Conservation (phyloP, 2,113 vertebrate genomes). For the Channa argus region DNA sequence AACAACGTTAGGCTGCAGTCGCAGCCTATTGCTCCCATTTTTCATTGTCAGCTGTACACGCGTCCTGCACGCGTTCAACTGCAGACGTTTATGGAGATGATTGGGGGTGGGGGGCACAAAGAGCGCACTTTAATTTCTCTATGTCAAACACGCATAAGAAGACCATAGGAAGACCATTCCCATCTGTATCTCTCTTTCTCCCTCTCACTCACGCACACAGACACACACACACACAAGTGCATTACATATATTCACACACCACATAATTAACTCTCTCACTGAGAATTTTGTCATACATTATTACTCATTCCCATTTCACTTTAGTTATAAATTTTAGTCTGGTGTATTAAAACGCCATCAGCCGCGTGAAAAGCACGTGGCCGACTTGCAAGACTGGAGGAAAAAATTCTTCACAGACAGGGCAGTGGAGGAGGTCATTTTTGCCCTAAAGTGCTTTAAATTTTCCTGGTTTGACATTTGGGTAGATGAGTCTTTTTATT, state of each 20-base stretch:
- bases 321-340: conserved; percentile 33
- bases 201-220: not conserved
- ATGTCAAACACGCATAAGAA: conserved; percentile 13
- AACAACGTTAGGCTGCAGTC: not conserved
- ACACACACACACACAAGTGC: not conserved
- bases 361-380: conserved; percentile 1
- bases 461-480: conserved; percentile 38
- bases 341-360: conserved; percentile 43
- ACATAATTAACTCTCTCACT: conserved; percentile 61
- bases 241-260: conserved; percentile 17
- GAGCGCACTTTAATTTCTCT: conserved; percentile 30
- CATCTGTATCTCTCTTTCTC: not conserved
- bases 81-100: not conserved
- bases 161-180: conserved; percentile 22
- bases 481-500: conserved; percentile 41
- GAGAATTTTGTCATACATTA: conserved; percentile 56
- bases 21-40: conserved; percentile 8
- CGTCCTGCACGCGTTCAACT: not conserved
- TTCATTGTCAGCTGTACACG: not conserved
- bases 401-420: not conserved
- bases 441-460: conserved; percentile 17
- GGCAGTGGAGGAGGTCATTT: not conserved
- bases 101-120: conserved; percentile 4
- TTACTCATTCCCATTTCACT: conserved; percentile 30
- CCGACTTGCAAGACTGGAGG: not conserved